Evolutionary conservation across 2,888 invertebrate species (phyloP).

Genomic region (Lepidonotus clava): DNA sequence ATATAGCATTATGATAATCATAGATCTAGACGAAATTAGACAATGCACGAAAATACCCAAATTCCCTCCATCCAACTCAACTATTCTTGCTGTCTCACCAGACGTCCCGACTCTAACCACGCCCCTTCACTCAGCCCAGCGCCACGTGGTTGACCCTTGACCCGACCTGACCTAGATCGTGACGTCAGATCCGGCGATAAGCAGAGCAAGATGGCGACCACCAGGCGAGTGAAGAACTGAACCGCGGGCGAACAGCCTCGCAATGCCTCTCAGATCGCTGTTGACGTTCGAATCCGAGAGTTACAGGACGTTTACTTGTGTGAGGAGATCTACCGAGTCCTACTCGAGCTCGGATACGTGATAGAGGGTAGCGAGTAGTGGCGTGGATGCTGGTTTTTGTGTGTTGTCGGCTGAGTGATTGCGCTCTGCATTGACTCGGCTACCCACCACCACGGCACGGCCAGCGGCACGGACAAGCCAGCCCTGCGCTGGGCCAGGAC

Average conservation of each 20-base stretch:
- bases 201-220: conserved; percentile 5
- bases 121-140: background rate
- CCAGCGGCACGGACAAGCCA: background rate
- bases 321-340: background rate
- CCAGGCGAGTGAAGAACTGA: too few relatives aligned
- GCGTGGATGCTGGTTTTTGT: background rate
- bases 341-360: background rate
- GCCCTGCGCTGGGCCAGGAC: background rate
- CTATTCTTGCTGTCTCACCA: too few relatives aligned
- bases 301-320: background rate
- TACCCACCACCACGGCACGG: background rate
- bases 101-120: background rate
- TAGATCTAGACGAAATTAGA: too few relatives aligned
- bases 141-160: conserved; percentile 36
- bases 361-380: background rate
- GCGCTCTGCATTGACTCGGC: background rate
- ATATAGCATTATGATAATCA: too few relatives aligned
- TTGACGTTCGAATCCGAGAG: background rate
- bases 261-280: conserved; percentile 6
- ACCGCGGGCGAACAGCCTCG: too few relatives aligned
- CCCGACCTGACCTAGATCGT: background rate
- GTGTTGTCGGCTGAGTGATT: background rate
- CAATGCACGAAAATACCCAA: too few relatives aligned
- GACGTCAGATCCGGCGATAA: conserved; percentile 11
- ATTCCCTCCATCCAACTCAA: too few relatives aligned